phyloP scores from a whole-genome alignment of 1,140 invertebrate genomes.

The Hyposmocoma kahamanoa region DNA sequence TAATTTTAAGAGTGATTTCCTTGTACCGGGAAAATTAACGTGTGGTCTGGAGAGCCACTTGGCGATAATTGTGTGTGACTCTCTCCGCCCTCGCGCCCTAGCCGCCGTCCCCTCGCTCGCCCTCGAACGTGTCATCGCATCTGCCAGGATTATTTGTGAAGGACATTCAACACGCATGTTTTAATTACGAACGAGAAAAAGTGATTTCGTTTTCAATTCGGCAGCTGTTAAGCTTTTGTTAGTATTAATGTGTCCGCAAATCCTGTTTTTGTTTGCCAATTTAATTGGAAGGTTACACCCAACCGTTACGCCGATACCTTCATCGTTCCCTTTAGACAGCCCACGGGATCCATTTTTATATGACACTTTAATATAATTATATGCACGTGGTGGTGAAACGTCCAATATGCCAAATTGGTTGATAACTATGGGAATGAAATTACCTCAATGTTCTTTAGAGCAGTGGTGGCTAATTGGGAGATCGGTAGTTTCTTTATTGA shows the following conservation, averaged over 20 bases:
- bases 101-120: not conserved
- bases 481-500: no score
- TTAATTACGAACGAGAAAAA: conserved; percentile 47
- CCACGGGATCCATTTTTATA: no score
- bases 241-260: conserved; percentile 33
- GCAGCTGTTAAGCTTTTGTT: conserved; percentile 48
- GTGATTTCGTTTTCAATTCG: conserved; percentile 33
- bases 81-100: conserved; percentile 2
- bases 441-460: no score
- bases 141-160: conserved; percentile 34
- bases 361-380: no score
- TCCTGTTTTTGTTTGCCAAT: conserved; percentile 22
- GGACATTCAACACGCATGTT: conserved; percentile 30
- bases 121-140: conserved; percentile 22
- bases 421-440: no score
- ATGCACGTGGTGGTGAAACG: no score
- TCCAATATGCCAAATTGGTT: no score
- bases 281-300: conserved; percentile 29
- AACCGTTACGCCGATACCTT: not conserved
- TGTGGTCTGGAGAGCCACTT: conserved; percentile 36
- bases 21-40: conserved; percentile 41
- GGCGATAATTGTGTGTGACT: conserved; percentile 52
- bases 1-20: conserved; percentile 49
- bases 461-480: no score
- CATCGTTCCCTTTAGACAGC: no score